These are phyloP conservation scores for Mizuhopecten yessoensis DNA, from an alignment of 1,140 invertebrate genomes.

Conservation along the genomic window DNA sequence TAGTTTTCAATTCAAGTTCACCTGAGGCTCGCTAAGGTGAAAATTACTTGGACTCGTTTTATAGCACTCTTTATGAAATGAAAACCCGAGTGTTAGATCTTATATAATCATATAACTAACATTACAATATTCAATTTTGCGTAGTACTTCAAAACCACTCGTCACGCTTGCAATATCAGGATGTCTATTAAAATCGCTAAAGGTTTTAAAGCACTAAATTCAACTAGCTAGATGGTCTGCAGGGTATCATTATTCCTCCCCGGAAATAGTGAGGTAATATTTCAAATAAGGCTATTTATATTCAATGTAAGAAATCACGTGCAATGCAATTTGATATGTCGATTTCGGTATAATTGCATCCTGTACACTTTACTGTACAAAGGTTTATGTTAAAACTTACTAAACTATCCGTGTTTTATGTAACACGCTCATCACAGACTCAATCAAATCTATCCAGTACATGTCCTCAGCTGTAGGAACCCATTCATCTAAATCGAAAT, in stretches of 20 bases:
- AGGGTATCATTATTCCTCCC: neutral
- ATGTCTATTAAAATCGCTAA: too few relatives aligned
- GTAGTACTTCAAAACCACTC: neutral
- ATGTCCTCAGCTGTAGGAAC: neutral
- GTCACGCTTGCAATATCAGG: too few relatives aligned
- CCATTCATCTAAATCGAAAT: slow-evolving; percentile 18
- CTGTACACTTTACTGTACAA: neutral
- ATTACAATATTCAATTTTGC: neutral
- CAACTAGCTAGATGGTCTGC: neutral
- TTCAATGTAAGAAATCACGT: neutral
- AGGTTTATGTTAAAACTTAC: neutral
- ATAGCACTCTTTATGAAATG: too few relatives aligned
- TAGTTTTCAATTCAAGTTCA: too few relatives aligned
- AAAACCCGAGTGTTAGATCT: too few relatives aligned
- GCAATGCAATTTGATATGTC: neutral
- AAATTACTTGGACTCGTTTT: too few relatives aligned
- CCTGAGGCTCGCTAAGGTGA: too few relatives aligned
- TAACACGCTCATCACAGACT: neutral
- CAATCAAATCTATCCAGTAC: neutral
- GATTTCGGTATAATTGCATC: neutral
- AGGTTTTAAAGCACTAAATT: neutral
- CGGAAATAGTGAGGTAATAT: neutral
- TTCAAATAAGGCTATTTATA: neutral
- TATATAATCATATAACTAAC: too few relatives aligned
- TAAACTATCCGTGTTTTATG: neutral